A percentile compares a stretch with the other conserved stretches of the same genome.
Conservation (phyloP, 2,797 vertebrate species). For the Aphelocoma californica region DNA sequence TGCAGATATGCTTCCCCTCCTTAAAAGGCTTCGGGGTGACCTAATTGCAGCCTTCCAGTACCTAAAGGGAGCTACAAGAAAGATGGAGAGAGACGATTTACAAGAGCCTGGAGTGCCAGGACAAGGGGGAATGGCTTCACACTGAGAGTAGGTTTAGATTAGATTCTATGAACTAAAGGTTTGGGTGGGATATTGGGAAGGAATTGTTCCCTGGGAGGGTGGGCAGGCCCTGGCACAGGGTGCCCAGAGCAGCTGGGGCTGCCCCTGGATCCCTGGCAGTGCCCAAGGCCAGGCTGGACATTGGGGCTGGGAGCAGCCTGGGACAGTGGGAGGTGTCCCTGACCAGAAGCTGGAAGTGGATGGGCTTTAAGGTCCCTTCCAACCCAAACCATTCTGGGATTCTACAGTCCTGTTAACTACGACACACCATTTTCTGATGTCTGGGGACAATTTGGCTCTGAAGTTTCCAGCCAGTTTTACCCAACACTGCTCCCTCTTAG, state of each 20-base stretch:
- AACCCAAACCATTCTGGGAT: background rate
- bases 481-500: background rate
- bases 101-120: background rate
- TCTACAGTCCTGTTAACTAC: background rate
- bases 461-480: background rate
- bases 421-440: background rate
- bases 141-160: background rate
- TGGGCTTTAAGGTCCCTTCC: accelerated
- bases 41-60: background rate
- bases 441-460: background rate
- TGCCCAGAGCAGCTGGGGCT: background rate
- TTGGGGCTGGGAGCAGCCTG: background rate
- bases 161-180: background rate
- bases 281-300: background rate
- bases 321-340: background rate
- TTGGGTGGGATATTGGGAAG: background rate
- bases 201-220: background rate
- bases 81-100: background rate
- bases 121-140: background rate
- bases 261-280: background rate
- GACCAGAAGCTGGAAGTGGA: accelerated
- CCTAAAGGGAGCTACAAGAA: background rate
- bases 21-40: background rate
- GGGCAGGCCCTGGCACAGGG: background rate
- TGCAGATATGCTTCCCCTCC: background rate